Percentiles rank a stretch among this genome's conserved stretches.
These are phyloP conservation scores for Enteromius trimaculatus DNA, from an alignment of 2,797 vertebrate genomes.

Conservation along the genomic window DNA sequence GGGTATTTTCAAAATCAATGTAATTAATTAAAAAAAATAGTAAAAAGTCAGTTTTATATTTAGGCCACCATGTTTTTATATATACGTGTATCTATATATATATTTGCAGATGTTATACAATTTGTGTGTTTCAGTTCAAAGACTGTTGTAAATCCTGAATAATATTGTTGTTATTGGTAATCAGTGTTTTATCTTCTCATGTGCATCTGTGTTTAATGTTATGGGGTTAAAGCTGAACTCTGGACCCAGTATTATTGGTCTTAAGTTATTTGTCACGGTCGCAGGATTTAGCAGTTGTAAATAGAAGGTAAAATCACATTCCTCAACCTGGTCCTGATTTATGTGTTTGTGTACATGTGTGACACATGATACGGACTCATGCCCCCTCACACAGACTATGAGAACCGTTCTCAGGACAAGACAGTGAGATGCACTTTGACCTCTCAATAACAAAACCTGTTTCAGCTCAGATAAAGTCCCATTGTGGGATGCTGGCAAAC, in stretches of 20 bases:
- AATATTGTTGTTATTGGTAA: constrained; percentile 6
- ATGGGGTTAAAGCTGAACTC: constrained; percentile 57
- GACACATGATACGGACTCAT: constrained; percentile 67
- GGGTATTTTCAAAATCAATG: neutral
- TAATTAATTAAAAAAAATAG: neutral
- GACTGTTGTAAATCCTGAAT: neutral
- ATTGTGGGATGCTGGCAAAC: constrained; percentile 18
- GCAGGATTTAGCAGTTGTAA: constrained; percentile 55
- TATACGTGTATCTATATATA: no score
- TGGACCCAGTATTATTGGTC: constrained; percentile 68
- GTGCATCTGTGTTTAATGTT: constrained; percentile 45
- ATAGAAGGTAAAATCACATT: constrained; percentile 41
- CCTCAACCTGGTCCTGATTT: constrained; percentile 58
- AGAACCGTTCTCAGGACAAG: neutral
- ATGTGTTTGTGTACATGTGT: constrained; percentile 67
- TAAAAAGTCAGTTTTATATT: neutral
- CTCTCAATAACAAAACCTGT: constrained; percentile 15
- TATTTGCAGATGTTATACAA: neutral
- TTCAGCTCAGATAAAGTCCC: constrained; percentile 6
- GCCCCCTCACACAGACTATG: constrained; percentile 29
- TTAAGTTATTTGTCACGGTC: constrained; percentile 66
- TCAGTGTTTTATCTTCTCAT: constrained; percentile 47
- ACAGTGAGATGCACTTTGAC: constrained; percentile 37
- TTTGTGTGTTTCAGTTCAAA: neutral
- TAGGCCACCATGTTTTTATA: neutral